phyloP scores from a whole-genome alignment of 2,888 invertebrate genomes.

The Orthosia cruda region DNA sequence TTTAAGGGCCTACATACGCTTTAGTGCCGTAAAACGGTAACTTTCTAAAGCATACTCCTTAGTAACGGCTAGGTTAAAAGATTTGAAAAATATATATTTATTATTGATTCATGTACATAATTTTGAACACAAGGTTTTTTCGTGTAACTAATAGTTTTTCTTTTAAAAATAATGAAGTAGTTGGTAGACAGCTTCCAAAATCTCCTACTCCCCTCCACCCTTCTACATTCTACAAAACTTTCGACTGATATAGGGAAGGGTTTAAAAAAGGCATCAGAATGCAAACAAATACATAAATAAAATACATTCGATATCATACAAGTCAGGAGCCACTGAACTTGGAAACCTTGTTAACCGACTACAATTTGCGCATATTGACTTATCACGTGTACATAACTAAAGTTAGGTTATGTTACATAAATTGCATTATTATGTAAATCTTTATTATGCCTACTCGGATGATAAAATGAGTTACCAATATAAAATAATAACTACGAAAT shows the following conservation, averaged over 20 bases:
- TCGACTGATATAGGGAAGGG: not conserved
- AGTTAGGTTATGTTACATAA: constrained; percentile 4
- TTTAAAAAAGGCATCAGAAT: constrained; percentile 5
- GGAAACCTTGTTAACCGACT: constrained; percentile 4
- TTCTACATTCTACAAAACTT: not conserved
- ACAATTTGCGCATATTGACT: constrained; percentile 14
- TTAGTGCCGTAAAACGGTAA: too few species aligned
- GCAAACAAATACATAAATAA: not conserved
- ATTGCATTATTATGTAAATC: constrained; percentile 35
- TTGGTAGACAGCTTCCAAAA: too few species aligned
- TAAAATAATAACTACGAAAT: constrained; percentile 46
- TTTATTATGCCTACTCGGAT: constrained; percentile 17
- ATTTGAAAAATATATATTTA: too few species aligned
- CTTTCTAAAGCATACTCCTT: too few species aligned
- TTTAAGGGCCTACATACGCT: too few species aligned
- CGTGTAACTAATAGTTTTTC: too few species aligned
- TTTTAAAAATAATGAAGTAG: too few species aligned
- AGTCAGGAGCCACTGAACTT: constrained; percentile 33
- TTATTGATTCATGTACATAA: too few species aligned
- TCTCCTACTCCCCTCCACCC: too few species aligned
- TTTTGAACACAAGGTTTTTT: too few species aligned
- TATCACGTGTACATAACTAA: not conserved
- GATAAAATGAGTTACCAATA: constrained; percentile 22
- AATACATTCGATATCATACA: too few species aligned
- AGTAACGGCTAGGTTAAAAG: too few species aligned